These are phyloP conservation scores for Hyphantria cunea DNA, from an alignment of 1,140 invertebrate species.

Conservation along the genomic window DNA sequence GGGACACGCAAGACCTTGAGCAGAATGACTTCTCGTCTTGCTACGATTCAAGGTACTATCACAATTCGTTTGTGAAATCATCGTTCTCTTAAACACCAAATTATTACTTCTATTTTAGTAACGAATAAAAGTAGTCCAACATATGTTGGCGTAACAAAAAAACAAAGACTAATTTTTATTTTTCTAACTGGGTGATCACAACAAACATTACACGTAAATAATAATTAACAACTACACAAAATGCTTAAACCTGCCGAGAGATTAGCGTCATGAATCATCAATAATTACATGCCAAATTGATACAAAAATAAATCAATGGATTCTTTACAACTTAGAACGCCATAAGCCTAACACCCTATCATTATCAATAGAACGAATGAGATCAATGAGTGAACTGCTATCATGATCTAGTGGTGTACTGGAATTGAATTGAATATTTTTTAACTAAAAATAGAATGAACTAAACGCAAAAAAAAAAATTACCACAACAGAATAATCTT, in stretches of 20 bases:
- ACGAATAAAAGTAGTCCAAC: slow-evolving; percentile 40
- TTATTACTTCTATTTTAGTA: slow-evolving; percentile 16
- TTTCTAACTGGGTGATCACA: slow-evolving; percentile 26
- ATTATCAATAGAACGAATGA: slow-evolving; percentile 22
- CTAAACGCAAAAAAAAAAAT: too few species aligned
- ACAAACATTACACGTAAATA: slow-evolving; percentile 40
- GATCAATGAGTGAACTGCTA: too few species aligned
- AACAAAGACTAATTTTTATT: slow-evolving; percentile 42
- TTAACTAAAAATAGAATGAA: too few species aligned
- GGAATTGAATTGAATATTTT: too few species aligned
- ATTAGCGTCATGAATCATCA: slow-evolving; percentile 59
- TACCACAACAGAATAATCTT: too few species aligned
- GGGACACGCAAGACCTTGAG: slow-evolving; percentile 60
- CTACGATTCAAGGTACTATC: slow-evolving; percentile 35
- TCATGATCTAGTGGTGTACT: too few species aligned
- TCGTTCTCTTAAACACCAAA: slow-evolving; percentile 37
- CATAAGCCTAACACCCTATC: slow-evolving; percentile 46
- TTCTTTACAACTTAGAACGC: slow-evolving; percentile 67
- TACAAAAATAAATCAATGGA: slow-evolving; percentile 61
- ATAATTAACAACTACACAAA: slow-evolving; percentile 47
- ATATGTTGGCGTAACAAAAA: slow-evolving; percentile 48
- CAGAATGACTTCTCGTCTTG: slow-evolving; percentile 65
- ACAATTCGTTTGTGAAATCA: slow-evolving; percentile 50
- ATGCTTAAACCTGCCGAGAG: slow-evolving; percentile 63
- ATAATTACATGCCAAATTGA: slow-evolving; percentile 44